Evolutionary conservation across 2,888 invertebrate species (phyloP).

Genomic region (Cryptosula pallasiana): DNA sequence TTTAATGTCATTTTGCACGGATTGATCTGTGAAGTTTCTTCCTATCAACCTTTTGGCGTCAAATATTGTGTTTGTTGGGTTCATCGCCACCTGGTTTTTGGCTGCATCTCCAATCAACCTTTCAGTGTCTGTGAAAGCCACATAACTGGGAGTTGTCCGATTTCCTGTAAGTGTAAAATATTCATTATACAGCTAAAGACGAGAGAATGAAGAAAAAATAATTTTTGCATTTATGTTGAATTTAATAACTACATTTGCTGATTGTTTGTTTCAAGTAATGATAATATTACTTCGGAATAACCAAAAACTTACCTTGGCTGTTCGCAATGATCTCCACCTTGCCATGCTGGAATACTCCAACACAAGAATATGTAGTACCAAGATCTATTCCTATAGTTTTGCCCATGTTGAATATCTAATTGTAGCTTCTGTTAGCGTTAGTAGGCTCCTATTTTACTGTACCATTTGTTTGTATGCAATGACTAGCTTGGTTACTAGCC

Average conservation of each 20-base stretch:
- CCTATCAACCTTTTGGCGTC: slow-evolving; percentile 40
- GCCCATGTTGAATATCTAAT: no score
- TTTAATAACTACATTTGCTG: no score
- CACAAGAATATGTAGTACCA: slow-evolving; percentile 73
- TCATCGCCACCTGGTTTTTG: slow-evolving; percentile 60
- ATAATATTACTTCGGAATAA: no score
- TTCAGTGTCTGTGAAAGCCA: slow-evolving; percentile 64
- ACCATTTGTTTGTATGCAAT: no score
- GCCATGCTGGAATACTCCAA: slow-evolving; percentile 55
- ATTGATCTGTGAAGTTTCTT: slow-evolving; percentile 30
- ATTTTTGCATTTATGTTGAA: no score
- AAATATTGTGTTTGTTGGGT: slow-evolving; percentile 70
- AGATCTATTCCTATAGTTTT: slow-evolving; percentile 78
- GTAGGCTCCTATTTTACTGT: no score
- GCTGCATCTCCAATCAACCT: slow-evolving; percentile 56
- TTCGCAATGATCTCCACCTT: slow-evolving; percentile 58
- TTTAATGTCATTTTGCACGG: slow-evolving; percentile 33
- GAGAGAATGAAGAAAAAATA: no score
- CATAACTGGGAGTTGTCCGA: slow-evolving; percentile 69
- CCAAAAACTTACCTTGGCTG: slow-evolving; percentile 63
- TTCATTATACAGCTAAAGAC: no score
- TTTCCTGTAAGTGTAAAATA: no score
- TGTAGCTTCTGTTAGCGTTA: no score
- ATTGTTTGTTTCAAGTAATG: no score
- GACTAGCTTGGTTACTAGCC: no score